Evolutionary conservation across 2,113 vertebrate species (phyloP), one percentile per base, ranked within the genome.

Genomic region (Python bivittatus): DNA sequence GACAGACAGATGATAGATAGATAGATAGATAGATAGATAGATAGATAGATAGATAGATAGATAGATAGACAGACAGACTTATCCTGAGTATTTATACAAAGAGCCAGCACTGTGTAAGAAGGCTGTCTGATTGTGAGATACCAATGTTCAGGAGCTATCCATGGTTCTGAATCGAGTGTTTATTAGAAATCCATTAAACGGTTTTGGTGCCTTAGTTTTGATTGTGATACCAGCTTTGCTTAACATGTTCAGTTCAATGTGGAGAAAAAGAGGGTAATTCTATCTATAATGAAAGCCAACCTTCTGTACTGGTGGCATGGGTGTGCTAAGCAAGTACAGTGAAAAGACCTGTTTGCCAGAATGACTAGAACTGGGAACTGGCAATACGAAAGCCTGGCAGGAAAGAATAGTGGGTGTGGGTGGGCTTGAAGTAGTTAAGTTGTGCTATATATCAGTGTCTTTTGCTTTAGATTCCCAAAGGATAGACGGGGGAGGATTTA

Each of bases 381-480:
- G 44, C 93, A 88, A 89, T 91, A 90, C 38, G 57, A 92, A 93
- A 90, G 68, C 87, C 68, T 86, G 56, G n/a, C 79, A 57, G 72
- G 93, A 79, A 93, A 68, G 0, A 84, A 84, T 0, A 25, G 54
- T 68, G 22, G 13, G 86, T 42, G 56, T 60, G 44, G 87, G n/a
- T 79, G 85, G 64, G 84, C 7, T 88, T 53, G 72, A 64, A 25
- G 72, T 20, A 48, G 72, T 84, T 86, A 83, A 85, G 25, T 68
- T 54, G n/a, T 38, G 27, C 22, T 85, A 64, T 57, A 57, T 72
- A 68, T 84, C 38, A 86, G 87, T 38, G 33, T 54, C 61, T 90
- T 90, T 44, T 79, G 61, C 42, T 23, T 53, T 90, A 64, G 29
- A 22, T 53, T 60, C 33, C 58, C n/a, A 79, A 72, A 42, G 23